Base-by-base conservation (phyloP, 2,113 vertebrate species). In the Holacanthus passer region DNA sequence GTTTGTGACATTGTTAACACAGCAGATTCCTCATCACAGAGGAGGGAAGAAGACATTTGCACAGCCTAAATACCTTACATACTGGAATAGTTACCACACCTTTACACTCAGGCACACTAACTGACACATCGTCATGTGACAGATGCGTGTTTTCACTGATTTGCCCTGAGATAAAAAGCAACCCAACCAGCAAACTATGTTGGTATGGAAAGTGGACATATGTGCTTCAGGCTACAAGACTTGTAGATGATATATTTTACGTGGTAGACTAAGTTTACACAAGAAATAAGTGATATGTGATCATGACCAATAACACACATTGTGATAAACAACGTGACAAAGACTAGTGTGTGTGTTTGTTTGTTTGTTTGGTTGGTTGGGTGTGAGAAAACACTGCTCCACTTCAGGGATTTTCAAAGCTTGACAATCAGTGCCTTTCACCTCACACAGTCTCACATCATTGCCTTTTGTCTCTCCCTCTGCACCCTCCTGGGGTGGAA, bases 11-110 rank as follows among this genome's bases (percentile, higher is more conserved):
- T 10, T 10, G 10, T 22, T 8, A 17, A 31, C 50, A 71, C 27
- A 62, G 64, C 17, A 19, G 24, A 60, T 52, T 62, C 12, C 9
- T 63, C 24, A 41, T 72, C 3, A 60, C 45, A 68, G 29, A 66
- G n/a, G 24, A 37, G 24, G 5, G 35, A 73, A 22, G 17, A 29
- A 31, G 35, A 66, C 5, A 67, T 73, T 22, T 63, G 22, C 37
- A n/a, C 53, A 32, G 20, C 43, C 47, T 52, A 32, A 77, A 83
- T 81, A 55, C n/a, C 31, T 50, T 5, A 22, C 50, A 73, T 69
- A 56, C 65, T 55, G 8, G 9, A 78, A 16, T 3, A 67, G 55
- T 75, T 35, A 29, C 67, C 68, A 53, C 32, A 80, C 63, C 22
- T 64, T 47, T 16, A 48, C 31, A 37, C 29, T 71, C 27, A 45